Evolutionary conservation across 2,888 invertebrate genomes (phyloP), one percentile per base, ranked within the genome.

Genomic region (Eucera pruinosa): DNA sequence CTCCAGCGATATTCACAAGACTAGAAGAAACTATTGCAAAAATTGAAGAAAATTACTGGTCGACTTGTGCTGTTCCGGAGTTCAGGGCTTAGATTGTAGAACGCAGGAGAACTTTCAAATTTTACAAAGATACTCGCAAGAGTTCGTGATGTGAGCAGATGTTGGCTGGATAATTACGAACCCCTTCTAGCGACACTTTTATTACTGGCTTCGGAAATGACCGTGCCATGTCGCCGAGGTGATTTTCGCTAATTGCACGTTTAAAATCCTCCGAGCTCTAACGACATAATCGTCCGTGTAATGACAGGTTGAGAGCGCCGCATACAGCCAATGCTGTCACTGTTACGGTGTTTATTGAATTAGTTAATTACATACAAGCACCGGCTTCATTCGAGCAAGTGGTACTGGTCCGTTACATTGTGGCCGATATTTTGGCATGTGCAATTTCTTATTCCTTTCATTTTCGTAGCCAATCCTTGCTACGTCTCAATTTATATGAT

Each of bases 261-360:
- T 84, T 70, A 82, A 86, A 77, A 78, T 74, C 78, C 61, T 48
- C 47, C 61, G 30, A 45, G 77, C 58, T 48, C 52, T 86, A 87
- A 89, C 87, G 86, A 86, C 83, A 83, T 88, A 88, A 89, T 89
- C 80, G 83, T 54, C 77, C 81, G 78, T 78, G 78, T 87, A 87
- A 88, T 88, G 81, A 87, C 81, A 84, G 79, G 84, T 83, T 87
- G 61, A 30, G 50, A 13, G 25, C 60, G 73, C 71, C 72, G 83
- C 80, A 84, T 81, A 66, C 73, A 78, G 66, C 79, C 84, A 80
- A 81, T 73, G 72, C 85, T 88, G 86, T 88, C 87, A 86, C 85
- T 86, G 86, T 83, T 79, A 75, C 78, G 82, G 82, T 86, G 83
- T 85, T 86, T 86, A 89, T 89, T 88, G 87, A 89, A 88, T 88